A percentile compares a stretch with the other conserved stretches of the same genome.
Conservation (phyloP, 2,888 invertebrate species). For the Aphidoletes aphidimyza region DNA sequence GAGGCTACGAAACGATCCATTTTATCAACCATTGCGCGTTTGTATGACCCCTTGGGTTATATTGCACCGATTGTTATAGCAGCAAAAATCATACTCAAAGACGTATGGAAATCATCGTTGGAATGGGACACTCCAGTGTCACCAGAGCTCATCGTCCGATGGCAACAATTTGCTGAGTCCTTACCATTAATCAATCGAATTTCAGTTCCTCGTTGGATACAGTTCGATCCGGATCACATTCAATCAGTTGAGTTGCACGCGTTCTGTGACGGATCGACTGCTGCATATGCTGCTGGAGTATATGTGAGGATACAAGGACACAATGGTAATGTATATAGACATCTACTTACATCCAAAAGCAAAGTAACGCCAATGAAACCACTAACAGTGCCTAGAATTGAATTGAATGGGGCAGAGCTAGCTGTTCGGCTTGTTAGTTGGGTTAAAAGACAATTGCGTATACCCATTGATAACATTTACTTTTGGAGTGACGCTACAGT, state of each 20-base stretch:
- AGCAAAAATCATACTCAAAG: constrained; percentile 35
- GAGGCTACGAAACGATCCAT: background rate
- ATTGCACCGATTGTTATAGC: background rate
- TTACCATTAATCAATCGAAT: background rate
- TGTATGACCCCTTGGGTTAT: constrained; percentile 54
- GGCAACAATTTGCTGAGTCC: background rate
- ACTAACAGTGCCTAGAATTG: constrained; percentile 56
- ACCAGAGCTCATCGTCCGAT: background rate
- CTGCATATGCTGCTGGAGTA: constrained; percentile 55
- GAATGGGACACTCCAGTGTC: background rate
- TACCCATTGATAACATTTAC: background rate
- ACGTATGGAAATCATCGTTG: constrained; percentile 9
- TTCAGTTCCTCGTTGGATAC: background rate
- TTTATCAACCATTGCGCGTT: background rate
- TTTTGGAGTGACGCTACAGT: no score
- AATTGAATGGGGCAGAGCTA: constrained; percentile 57
- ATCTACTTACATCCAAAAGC: constrained; percentile 56
- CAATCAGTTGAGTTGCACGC: constrained; percentile 28
- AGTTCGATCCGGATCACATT: background rate
- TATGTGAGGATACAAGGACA: constrained; percentile 55
- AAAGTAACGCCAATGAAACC: constrained; percentile 57
- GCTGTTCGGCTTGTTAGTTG: constrained; percentile 51
- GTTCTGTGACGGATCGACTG: constrained; percentile 55
- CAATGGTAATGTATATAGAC: background rate
- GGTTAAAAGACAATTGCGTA: background rate